phyloP scores from a whole-genome alignment of 1,140 invertebrate species.

The Aphelinus atriplicis region DNA sequence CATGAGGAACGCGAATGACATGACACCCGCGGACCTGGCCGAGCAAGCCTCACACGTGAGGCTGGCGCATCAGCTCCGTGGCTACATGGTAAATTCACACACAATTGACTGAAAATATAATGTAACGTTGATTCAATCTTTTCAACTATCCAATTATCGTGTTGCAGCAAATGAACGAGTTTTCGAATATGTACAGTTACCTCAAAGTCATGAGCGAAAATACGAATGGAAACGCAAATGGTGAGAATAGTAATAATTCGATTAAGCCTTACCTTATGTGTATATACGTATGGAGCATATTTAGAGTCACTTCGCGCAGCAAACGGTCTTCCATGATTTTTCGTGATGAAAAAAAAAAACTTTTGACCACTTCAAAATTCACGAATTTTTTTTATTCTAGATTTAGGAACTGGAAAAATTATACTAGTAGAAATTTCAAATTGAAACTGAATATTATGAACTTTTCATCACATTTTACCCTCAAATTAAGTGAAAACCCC shows the following conservation, averaged over 20 bases:
- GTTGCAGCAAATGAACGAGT: constrained; percentile 77
- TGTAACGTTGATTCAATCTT: neutral
- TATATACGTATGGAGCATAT: no score
- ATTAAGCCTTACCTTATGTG: neutral
- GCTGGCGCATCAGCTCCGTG: constrained; percentile 77
- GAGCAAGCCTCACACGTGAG: constrained; percentile 76
- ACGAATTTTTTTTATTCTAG: no score
- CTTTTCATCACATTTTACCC: no score
- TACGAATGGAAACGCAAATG: constrained; percentile 20
- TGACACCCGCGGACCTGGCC: constrained; percentile 83
- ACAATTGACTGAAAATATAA: neutral
- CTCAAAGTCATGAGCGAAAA: constrained; percentile 79
- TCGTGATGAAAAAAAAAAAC: no score
- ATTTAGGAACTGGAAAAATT: no score
- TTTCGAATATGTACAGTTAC: constrained; percentile 84
- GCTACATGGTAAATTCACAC: constrained; percentile 73
- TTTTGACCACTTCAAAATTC: no score
- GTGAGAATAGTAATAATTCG: neutral
- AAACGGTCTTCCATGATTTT: no score
- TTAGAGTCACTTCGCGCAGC: no score
- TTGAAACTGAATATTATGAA: no score
- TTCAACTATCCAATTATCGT: constrained; percentile 8
- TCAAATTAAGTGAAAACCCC: no score
- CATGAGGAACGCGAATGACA: constrained; percentile 79
- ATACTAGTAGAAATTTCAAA: no score